Evolutionary conservation across 2,888 invertebrate species (phyloP), one percentile per base, ranked within the genome.

Genomic region (Linyphia triangularis): DNA sequence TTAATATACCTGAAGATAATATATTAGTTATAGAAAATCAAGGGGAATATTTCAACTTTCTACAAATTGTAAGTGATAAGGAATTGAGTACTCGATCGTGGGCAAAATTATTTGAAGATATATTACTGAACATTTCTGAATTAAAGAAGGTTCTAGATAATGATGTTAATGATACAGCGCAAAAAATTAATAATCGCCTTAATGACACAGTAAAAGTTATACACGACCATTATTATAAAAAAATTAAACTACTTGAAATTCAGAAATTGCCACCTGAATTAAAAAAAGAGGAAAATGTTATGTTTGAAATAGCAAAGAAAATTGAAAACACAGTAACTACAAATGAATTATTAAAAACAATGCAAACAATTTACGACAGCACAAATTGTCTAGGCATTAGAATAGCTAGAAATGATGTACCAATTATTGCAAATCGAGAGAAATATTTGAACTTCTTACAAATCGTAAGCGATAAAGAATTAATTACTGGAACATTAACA

Each of bases 191-290:
- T 0, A 30, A 28, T 30, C 30, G 22, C 10, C 22, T 75, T 26
- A 59, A n/a, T 13, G n/a, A 43, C 30, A 30, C 16, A 33, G 30
- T 13, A 33, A n/a, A 57, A 19, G 22, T 19, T 5, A 28, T 75
- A 33, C n/a, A 75, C 6, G 22, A 9, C 2, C 30, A 75, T 30
- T 75, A 59, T 16, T 16, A 28, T 30, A 30, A 59, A 28, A 59
- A 75, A 75, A 59, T 59, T 9, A 75, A 75, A 59, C 30, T 10
- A 75, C n/a, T 75, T n/a, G 75, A 75, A 30, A 22, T 75, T 22
- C 57, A 59, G 10, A 19, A 3, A 22, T 30, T 75, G 19, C 16
- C 59, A 9, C 16, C 28, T 4, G 33, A 33, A 13, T 10, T 75
- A 26, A 57, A 30, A 13, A 57, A 30, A 59, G 59, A 59, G 0